These are phyloP conservation scores for Hylaeus anthracinus DNA, from an alignment of 1,140 invertebrate genomes.

Conservation along the genomic window DNA sequence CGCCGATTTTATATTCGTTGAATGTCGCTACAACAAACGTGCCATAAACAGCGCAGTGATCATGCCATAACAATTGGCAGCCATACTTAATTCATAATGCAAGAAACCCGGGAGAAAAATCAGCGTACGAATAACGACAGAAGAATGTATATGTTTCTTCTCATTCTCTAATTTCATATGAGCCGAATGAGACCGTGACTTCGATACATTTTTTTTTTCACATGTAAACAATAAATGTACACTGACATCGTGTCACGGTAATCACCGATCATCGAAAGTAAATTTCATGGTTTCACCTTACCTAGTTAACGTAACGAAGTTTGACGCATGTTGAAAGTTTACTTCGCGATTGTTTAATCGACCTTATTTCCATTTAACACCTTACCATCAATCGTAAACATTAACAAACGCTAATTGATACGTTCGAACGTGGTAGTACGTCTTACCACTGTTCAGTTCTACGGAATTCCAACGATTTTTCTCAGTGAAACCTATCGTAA, in stretches of 20 bases:
- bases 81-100: constrained; percentile 37
- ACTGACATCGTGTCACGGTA: background rate
- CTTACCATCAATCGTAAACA: constrained; percentile 8
- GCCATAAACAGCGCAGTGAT: constrained; percentile 49
- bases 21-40: constrained; percentile 32
- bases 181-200: constrained; percentile 12
- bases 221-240: background rate
- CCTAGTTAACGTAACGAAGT: constrained; percentile 1
- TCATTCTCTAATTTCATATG: background rate
- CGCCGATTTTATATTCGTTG: constrained; percentile 42
- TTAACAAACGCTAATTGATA: background rate
- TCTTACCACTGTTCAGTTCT: background rate
- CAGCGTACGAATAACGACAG: constrained; percentile 11
- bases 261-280: constrained; percentile 1
- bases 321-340: constrained; percentile 22
- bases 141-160: background rate
- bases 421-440: background rate
- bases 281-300: background rate
- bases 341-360: constrained; percentile 38
- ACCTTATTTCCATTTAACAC: constrained; percentile 37
- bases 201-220: background rate
- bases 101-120: constrained; percentile 20
- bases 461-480: background rate
- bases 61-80: constrained; percentile 44
- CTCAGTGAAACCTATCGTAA: constrained; percentile 5